phyloP scores from a whole-genome alignment of 2,888 invertebrate species.

The Tiliacea citrago region DNA sequence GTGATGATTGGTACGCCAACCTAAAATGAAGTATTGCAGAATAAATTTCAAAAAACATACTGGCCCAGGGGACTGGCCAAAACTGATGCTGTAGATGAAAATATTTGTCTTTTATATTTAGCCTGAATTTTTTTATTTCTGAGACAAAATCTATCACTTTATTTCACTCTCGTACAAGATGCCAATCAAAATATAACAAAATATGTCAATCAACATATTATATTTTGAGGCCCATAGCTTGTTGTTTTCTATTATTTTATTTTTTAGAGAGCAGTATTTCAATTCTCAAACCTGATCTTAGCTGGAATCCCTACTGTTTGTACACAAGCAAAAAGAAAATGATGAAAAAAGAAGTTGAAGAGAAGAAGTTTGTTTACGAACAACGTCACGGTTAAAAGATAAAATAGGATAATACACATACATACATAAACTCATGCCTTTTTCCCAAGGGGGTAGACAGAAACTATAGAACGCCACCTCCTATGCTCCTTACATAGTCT shows the following conservation, averaged over 20 bases:
- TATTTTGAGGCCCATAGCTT: background rate
- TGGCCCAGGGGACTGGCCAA: background rate
- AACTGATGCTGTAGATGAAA: background rate
- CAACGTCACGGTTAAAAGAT: background rate
- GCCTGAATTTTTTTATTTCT: background rate
- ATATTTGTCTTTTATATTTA: background rate
- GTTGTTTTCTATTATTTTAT: background rate
- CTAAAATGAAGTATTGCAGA: slow-evolving; percentile 29
- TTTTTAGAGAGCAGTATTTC: background rate
- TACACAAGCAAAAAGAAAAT: background rate
- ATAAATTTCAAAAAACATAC: slow-evolving; percentile 13
- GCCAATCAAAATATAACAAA: too few species aligned
- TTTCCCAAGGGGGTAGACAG: too few species aligned
- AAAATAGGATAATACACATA: background rate
- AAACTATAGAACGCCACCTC: too few species aligned
- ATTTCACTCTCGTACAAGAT: background rate
- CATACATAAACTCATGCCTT: too few species aligned
- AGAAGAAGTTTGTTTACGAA: background rate
- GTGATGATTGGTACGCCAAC: slow-evolving; percentile 36
- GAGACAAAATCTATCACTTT: background rate
- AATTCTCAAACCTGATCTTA: background rate
- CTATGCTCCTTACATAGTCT: too few species aligned
- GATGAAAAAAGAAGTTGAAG: background rate
- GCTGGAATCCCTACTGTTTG: background rate
- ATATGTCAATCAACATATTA: too few species aligned